phyloP scores from a whole-genome alignment of 2,888 invertebrate species.

The Lycocerus yunnanus region DNA sequence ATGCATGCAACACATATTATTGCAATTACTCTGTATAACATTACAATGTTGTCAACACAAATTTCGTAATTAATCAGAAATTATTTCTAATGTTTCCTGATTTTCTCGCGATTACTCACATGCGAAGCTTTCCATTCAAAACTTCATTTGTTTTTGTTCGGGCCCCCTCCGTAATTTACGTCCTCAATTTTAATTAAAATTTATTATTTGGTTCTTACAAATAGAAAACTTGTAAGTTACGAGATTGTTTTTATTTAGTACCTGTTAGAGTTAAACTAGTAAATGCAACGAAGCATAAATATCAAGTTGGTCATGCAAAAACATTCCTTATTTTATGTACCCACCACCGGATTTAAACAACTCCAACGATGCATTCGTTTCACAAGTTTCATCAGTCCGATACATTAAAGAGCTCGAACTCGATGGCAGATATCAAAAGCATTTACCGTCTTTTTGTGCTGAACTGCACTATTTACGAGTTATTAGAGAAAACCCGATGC shows the following conservation, averaged over 20 bases:
- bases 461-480: no score
- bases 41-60: neutral
- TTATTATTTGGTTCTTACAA: neutral
- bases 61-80: neutral
- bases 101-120: neutral
- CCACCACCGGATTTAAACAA: neutral
- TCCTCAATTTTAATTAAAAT: neutral
- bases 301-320: conserved; percentile 9
- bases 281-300: conserved; percentile 13
- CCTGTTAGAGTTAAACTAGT: conserved; percentile 10
- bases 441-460: no score
- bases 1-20: neutral
- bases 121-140: neutral
- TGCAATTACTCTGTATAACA: neutral
- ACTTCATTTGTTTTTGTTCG: neutral
- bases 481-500: no score
- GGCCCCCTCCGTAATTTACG: neutral
- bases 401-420: no score
- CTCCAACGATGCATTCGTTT: neutral
- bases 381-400: neutral
- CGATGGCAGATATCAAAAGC: no score
- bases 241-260: neutral
- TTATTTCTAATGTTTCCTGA: neutral
- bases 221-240: neutral
- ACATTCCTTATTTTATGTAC: neutral